Evolutionary conservation across 2,888 invertebrate species (phyloP).

Genomic region (Microctonus hyperodae): DNA sequence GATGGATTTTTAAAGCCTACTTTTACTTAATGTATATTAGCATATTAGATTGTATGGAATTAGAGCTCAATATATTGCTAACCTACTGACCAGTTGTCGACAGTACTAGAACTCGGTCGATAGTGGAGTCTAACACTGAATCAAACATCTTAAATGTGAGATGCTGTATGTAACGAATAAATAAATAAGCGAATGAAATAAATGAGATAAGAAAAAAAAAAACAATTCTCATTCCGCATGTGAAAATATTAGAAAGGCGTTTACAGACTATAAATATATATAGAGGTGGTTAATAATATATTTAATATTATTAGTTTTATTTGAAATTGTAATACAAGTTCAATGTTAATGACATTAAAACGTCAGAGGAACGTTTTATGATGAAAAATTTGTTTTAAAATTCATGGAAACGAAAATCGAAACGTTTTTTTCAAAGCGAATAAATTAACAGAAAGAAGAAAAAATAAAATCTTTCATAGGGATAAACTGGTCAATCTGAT

Average conservation of each 20-base stretch:
- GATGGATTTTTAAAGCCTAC: not conserved
- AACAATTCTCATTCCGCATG: slow-evolving; percentile 2
- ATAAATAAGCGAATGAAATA: not conserved
- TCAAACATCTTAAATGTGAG: not conserved
- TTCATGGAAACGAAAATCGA: not conserved
- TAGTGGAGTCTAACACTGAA: slow-evolving; percentile 19
- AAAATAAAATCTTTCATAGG: not conserved
- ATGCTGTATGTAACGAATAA: not conserved
- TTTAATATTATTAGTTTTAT: not conserved
- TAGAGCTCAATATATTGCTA: slow-evolving; percentile 50
- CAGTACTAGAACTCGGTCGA: slow-evolving; percentile 44
- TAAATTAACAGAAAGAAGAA: not conserved
- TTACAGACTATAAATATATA: not conserved
- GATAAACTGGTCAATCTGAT: not conserved
- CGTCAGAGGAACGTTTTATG: not conserved
- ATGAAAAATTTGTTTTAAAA: no score
- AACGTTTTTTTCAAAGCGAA: not conserved
- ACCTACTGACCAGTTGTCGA: slow-evolving; percentile 58
- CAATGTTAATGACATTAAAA: not conserved
- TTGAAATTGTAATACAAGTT: not conserved
- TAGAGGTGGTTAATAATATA: not conserved
- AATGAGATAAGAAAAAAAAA: not conserved
- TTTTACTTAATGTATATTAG: slow-evolving; percentile 19
- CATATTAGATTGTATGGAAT: slow-evolving; percentile 38
- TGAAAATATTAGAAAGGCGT: slow-evolving; percentile 27